A percentile compares a stretch with the other conserved stretches of the same genome.
Evolutionary conservation across 1,140 invertebrate genomes (phyloP).

Genomic region (Helicoverpa zea): DNA sequence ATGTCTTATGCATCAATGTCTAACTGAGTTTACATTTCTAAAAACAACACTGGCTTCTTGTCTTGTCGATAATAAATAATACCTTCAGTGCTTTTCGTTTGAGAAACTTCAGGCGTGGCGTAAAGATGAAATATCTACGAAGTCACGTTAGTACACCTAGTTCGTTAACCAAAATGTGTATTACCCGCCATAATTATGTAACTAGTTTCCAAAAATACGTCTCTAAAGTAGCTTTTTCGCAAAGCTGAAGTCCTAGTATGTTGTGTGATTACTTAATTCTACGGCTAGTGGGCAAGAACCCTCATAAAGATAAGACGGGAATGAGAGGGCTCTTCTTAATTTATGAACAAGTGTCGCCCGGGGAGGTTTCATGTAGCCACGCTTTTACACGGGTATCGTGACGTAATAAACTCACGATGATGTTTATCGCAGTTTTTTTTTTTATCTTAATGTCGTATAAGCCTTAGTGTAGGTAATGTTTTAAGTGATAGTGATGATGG

Average conservation of each 20-base stretch:
- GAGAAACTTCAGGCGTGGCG: too few species aligned
- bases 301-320: constrained; percentile 76
- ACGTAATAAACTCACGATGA: constrained; percentile 54
- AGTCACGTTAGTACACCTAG: too few species aligned
- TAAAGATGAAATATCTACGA: too few species aligned
- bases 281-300: constrained; percentile 74
- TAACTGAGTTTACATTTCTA: not conserved
- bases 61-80: too few species aligned
- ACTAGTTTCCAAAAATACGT: not conserved
- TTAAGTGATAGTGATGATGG: not conserved
- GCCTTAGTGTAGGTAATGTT: constrained; percentile 31
- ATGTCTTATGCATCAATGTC: too few species aligned
- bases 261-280: constrained; percentile 77
- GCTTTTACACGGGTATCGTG: constrained; percentile 48
- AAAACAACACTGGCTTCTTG: not conserved
- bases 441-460: constrained; percentile 45
- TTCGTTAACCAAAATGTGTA: too few species aligned
- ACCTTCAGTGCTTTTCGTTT: too few species aligned
- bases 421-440: constrained; percentile 57
- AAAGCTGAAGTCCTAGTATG: constrained; percentile 56
- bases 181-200: not conserved
- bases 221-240: constrained; percentile 41
- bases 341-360: constrained; percentile 61
- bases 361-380: constrained; percentile 45
- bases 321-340: constrained; percentile 73